Conservation (phyloP, 2,888 invertebrate genomes). For the Mesodorylaimus sp. region DNA sequence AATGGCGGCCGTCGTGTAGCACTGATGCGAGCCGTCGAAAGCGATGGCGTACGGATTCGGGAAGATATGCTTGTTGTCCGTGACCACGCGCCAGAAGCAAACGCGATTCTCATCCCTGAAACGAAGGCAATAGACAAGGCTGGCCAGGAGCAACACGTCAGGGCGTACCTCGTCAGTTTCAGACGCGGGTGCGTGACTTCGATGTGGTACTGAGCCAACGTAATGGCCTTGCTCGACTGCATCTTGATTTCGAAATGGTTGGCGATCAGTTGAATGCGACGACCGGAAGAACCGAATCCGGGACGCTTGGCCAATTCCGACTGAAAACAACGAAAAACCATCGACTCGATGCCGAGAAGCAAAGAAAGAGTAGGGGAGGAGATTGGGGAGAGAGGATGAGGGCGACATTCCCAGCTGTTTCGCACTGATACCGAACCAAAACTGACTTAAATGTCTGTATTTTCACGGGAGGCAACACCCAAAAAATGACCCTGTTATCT, state of each 20-base stretch:
- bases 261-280: conserved; percentile 7
- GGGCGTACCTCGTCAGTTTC: conserved; percentile 19
- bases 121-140: no score
- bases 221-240: conserved; percentile 15
- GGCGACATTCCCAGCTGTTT: no score
- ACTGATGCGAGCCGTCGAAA: conserved; percentile 18
- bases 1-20: no score
- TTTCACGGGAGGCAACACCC: no score
- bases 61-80: conserved; percentile 18
- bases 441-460: background rate
- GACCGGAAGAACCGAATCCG: background rate
- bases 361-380: no score
- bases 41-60: conserved; percentile 20
- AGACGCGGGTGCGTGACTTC: conserved; percentile 22
- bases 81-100: conserved; percentile 23
- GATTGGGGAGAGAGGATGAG: no score
- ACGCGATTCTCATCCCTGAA: conserved; percentile 22
- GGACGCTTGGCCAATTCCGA: conserved; percentile 1
- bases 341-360: no score
- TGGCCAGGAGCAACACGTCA: no score
- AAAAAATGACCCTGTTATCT: no score
- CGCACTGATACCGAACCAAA: background rate
- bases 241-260: conserved; percentile 22
- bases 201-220: conserved; percentile 24
- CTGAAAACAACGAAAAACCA: no score